These are phyloP conservation scores for Gallinago solitaria DNA, from an alignment of 2,797 vertebrate species.

Conservation along the genomic window DNA sequence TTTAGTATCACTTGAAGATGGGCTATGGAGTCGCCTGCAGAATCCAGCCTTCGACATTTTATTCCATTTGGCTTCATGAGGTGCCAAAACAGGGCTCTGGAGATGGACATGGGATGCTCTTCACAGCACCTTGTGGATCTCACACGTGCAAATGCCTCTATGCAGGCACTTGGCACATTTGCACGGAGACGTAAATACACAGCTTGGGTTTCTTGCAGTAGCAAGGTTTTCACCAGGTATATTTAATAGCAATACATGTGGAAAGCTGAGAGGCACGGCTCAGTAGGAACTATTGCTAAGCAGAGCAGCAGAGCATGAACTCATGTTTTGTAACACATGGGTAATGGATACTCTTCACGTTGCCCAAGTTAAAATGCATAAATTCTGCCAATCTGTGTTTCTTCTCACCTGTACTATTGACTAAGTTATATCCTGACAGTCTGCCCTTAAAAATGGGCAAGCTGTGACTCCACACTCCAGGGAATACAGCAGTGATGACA, in stretches of 20 bases:
- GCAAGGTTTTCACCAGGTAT: not conserved
- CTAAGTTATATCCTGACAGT: not conserved
- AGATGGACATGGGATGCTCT: not conserved
- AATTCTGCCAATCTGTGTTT: not conserved
- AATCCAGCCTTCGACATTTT: not conserved
- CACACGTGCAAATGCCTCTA: not conserved
- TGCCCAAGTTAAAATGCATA: not conserved
- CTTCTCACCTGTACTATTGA: not conserved
- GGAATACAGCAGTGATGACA: not conserved
- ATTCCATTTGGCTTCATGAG: not conserved
- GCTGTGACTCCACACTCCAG: rapidly evolving
- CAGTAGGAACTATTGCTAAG: not conserved
- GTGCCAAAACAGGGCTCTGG: not conserved
- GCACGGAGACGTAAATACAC: not conserved
- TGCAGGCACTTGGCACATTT: not conserved
- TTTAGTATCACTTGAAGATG: not conserved
- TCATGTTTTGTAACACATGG: not conserved
- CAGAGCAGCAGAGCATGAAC: not conserved
- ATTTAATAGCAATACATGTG: not conserved
- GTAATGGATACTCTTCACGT: not conserved
- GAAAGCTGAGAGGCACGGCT: not conserved
- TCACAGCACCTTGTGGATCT: not conserved
- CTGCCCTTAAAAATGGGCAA: not conserved
- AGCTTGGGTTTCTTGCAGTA: not conserved
- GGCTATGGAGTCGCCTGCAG: rapidly evolving